Evolutionary conservation across 2,113 vertebrate species (phyloP), one percentile per base, ranked within the genome.

Genomic region (Corapipo altera): DNA sequence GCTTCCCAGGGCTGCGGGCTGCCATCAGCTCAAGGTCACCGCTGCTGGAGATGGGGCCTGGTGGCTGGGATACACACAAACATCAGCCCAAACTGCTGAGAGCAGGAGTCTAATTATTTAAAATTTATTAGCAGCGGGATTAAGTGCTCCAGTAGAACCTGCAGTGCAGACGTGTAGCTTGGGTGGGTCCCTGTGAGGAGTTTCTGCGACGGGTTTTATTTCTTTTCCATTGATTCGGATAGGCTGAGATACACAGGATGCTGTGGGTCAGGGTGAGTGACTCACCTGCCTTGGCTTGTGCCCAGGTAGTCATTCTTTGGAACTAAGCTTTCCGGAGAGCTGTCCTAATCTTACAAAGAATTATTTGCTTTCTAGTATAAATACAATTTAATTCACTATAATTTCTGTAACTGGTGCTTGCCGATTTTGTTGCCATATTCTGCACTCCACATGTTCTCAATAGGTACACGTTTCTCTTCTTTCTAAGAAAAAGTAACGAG

Each of bases 191-290:
- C 64, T 11, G 1, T 12, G 49, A 27, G 52, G 64, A 28, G 9
- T 66, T 73, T 44, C 79, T 81, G 55, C 67, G 19, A 7, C 28
- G 59, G 17, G 1, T 44, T 35, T 16, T 7, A 1, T 48, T 8
- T 28, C 61, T 33, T 16, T 12, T 27, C 4, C 9, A 0, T 46
- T 54, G 30, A 23, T 76, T 72, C 26, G 1, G 1, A 1, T 18
- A 6, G 82, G 37, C 24, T 71, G 41, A 43, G 13, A 27, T 64
- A 10, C 13, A 12, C 19, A 26, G n/a, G 44, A 21, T 65, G 52
- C 58, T 76, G 74, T 15, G 39, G 69, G 18, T 46, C 17, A 3
- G 5, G 21, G 3, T 1, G 44, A 32, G 59, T 32, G 35, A 22
- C 21, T 5, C 4, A 23, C 28, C 59, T 55, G 12, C 12, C 32